Evolutionary conservation across 2,113 vertebrate species (phyloP), one percentile per base, ranked within the genome.

Genomic region (Phylloscopus trochiloides): DNA sequence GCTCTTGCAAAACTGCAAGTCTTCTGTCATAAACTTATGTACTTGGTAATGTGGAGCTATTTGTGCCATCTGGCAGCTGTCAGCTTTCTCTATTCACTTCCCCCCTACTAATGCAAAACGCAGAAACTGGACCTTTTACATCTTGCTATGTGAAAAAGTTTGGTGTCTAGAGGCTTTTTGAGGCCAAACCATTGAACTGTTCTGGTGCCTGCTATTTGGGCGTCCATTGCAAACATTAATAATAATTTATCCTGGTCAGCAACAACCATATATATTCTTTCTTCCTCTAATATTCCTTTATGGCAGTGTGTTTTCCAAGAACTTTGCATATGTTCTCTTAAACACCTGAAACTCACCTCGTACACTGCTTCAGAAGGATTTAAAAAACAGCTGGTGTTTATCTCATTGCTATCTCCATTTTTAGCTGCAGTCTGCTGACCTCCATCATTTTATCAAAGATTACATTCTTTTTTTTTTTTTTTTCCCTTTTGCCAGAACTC

Each of bases 21-120:
- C 91, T 91, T 94, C 96, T 94, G 88, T 57, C 94, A 92, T 77
- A 95, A 97, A 92, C 92, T 92, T 93, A 97, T 88, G 80, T 92
- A 57, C 79, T 92, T 90, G 94, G 94, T 94, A 96, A 91, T 94
- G 92, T 94, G 76, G 59, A 97, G 86, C 55, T 86, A 80, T 96
- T 91, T 93, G 90, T 97, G 96, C 97, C 97, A 97, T 97, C 97
- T 97, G 97, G 96, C 88, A 97, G 84, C 95, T 96, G 92, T 96
- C 95, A 96, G 68, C 83, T 96, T 97, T 97, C 84, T 93, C 84
- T 96, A 42, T 94, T 96, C 95, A 75, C 54, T 94, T 92, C 92
- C 71, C 85, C 88, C 92, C 59, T 92, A 24, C 95, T 97, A 97
- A 97, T 96, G 96, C 88, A 94, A 97, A 96, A 96, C 86, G 92